Evolutionary conservation across 2,797 vertebrate species (phyloP).

Genomic region (Schizopygopsis malacanthus): DNA sequence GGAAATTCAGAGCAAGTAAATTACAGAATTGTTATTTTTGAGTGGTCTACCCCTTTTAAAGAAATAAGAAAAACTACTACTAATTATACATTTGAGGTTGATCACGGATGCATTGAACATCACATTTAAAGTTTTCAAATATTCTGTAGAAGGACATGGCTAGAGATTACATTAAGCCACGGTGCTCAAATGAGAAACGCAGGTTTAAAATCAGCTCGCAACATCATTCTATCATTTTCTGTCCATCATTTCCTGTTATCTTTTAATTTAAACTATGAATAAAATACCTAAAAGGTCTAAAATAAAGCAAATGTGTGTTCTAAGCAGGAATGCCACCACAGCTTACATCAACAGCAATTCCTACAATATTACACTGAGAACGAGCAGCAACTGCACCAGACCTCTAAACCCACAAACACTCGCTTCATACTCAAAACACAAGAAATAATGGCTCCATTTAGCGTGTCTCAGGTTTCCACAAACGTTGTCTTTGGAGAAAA

Average conservation of each 20-base stretch:
- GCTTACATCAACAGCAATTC: constrained; percentile 19
- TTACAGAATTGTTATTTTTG: not conserved
- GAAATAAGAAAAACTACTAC: not conserved
- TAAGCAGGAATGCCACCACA: not conserved
- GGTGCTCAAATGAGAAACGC: not conserved
- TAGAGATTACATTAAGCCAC: not conserved
- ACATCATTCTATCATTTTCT: not conserved
- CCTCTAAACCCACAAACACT: constrained; percentile 6
- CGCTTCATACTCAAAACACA: constrained; percentile 9
- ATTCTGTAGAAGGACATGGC: not conserved
- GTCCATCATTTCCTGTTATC: not conserved
- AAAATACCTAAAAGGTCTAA: not conserved
- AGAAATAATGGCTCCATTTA: constrained; percentile 46
- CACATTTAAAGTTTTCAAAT: not conserved
- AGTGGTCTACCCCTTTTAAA: not conserved
- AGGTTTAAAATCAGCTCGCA: not conserved
- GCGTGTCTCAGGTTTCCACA: constrained; percentile 45
- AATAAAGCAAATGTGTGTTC: not conserved
- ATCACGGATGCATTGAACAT: not conserved
- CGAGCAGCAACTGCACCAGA: constrained; percentile 31
- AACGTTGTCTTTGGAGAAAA: constrained; percentile 56
- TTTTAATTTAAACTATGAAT: not conserved
- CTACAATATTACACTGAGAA: not conserved
- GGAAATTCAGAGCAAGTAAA: not conserved
- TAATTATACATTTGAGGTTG: not conserved